A percentile compares a stretch with the other conserved stretches of the same genome.
These are phyloP conservation scores for Therioaphis trifolii DNA, from an alignment of 2,888 invertebrate genomes.

Conservation along the genomic window DNA sequence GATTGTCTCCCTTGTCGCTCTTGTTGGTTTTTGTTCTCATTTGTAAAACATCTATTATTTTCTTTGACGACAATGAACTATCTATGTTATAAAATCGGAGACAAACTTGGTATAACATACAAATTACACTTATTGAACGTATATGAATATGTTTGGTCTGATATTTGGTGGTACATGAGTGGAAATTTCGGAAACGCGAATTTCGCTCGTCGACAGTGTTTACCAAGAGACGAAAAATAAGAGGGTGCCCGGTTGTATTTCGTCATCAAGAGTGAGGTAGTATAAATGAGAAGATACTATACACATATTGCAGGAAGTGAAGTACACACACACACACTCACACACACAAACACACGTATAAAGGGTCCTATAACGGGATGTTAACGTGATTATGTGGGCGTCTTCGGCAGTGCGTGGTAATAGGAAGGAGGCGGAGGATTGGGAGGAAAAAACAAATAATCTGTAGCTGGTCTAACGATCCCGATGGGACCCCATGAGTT, in stretches of 20 bases:
- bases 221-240: conserved; percentile 9
- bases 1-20: background rate
- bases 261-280: background rate
- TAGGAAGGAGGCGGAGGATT: background rate
- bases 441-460: conserved; percentile 54
- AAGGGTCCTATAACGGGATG: conserved; percentile 46
- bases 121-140: no score
- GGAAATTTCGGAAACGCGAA: no score
- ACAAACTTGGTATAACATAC: background rate
- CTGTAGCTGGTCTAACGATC: conserved; percentile 57
- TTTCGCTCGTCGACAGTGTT: conserved; percentile 8
- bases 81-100: background rate
- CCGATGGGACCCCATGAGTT: conserved; percentile 52
- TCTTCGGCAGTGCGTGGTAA: background rate
- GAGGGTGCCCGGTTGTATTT: conserved; percentile 41
- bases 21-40: background rate
- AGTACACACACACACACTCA: background rate
- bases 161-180: background rate
- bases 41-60: conserved; percentile 28
- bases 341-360: background rate
- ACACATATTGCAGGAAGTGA: background rate
- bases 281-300: conserved; percentile 52
- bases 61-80: background rate
- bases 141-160: conserved; percentile 20
- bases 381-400: conserved; percentile 62